phyloP scores from a whole-genome alignment of 1,140 invertebrate species.

The Drosophila mayri region DNA sequence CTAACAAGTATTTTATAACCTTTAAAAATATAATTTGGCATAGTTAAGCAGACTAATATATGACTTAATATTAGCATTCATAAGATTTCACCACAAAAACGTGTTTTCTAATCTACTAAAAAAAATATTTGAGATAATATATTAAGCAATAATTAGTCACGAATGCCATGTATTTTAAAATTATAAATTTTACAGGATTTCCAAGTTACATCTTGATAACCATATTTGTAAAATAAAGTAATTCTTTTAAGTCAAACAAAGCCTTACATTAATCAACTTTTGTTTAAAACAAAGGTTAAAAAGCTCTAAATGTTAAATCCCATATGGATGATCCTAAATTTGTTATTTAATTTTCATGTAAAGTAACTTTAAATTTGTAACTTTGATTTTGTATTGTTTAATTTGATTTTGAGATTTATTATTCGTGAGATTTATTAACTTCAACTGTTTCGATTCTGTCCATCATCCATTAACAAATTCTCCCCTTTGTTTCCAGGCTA shows the following conservation, averaged over 20 bases:
- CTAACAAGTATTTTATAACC: background rate
- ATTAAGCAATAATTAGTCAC: background rate
- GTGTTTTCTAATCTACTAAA: background rate
- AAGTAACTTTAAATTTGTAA: background rate
- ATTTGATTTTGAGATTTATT: background rate
- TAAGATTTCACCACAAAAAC: background rate
- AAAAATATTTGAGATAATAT: background rate
- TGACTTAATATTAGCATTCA: background rate
- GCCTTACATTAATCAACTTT: background rate
- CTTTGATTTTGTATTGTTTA: background rate
- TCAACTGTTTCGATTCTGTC: background rate
- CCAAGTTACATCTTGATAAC: background rate
- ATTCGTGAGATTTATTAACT: background rate
- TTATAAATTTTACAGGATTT: background rate
- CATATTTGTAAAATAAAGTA: background rate
- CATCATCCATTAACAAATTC: background rate
- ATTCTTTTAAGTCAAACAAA: slow-evolving; percentile 1
- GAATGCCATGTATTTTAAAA: no score
- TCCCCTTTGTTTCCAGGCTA: slow-evolving; percentile 60
- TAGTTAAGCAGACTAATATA: background rate
- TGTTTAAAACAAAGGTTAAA: background rate
- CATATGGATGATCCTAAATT: background rate
- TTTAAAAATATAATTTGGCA: background rate
- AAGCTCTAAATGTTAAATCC: background rate
- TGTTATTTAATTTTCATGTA: background rate